Conservation (phyloP, 2,888 invertebrate species). For the Drosophila mimetica region DNA sequence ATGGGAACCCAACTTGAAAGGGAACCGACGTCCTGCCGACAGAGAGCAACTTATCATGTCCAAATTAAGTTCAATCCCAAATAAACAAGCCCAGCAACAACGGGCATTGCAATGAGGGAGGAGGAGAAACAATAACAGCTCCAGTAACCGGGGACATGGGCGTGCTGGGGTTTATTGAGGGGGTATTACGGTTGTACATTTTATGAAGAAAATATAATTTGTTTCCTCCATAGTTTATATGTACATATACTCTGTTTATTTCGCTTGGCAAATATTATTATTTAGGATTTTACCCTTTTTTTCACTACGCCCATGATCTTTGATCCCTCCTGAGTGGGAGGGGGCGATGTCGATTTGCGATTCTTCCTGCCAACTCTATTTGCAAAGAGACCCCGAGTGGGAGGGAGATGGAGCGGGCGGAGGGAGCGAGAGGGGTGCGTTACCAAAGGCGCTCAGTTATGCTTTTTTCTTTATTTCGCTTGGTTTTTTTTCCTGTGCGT, state of each 20-base stretch:
- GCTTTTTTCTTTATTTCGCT: background rate
- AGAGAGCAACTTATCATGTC: slow-evolving; percentile 79
- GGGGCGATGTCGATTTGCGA: slow-evolving; percentile 43
- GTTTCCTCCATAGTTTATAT: no score
- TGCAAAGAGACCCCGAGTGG: slow-evolving; percentile 54
- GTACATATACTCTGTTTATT: no score
- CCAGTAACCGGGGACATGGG: slow-evolving; percentile 1
- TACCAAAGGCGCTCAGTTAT: slow-evolving; percentile 18
- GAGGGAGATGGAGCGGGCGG: slow-evolving; percentile 3
- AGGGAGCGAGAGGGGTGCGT: background rate
- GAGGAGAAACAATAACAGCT: slow-evolving; percentile 1
- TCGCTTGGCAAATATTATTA: no score
- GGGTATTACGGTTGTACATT: background rate
- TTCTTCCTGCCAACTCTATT: slow-evolving; percentile 81
- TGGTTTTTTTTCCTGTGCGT: slow-evolving; percentile 32
- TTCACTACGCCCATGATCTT: background rate
- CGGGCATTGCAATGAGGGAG: slow-evolving; percentile 27
- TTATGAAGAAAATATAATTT: background rate
- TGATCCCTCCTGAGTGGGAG: slow-evolving; percentile 20
- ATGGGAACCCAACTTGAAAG: slow-evolving; percentile 53
- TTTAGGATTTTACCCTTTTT: no score
- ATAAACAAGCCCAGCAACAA: slow-evolving; percentile 59
- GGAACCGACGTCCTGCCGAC: slow-evolving; percentile 69
- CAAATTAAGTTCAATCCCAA: slow-evolving; percentile 76
- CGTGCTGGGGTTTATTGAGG: background rate